Conservation (phyloP, 2,888 invertebrate species). For the Ormyrus pomaceus region DNA sequence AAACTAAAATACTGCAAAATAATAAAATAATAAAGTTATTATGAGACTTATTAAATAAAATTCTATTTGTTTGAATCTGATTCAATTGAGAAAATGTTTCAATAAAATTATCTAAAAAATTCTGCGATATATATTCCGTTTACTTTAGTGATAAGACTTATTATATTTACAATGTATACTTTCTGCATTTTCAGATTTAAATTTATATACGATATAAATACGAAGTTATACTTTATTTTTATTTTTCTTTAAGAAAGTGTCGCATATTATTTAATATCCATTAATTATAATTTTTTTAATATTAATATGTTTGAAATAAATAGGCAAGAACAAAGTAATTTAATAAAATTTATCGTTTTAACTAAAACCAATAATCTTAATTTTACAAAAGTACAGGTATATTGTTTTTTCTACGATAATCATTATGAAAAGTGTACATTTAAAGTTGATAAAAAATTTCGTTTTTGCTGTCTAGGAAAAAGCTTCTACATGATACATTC, state of each 20-base stretch:
- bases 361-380: too few species aligned
- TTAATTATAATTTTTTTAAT: conserved; percentile 10
- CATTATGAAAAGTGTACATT: too few species aligned
- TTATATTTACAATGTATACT: conserved; percentile 51
- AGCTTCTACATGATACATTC: background rate
- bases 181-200: conserved; percentile 38
- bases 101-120: conserved; percentile 12
- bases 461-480: too few species aligned
- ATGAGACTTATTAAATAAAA: too few species aligned
- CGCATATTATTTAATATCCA: background rate
- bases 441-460: too few species aligned
- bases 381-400: too few species aligned
- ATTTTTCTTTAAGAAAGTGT: conserved; percentile 33
- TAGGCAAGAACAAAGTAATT: background rate
- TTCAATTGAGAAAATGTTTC: background rate
- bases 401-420: too few species aligned
- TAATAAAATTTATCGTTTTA: too few species aligned
- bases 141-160: conserved; percentile 26
- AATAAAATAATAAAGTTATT: too few species aligned
- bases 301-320: conserved; percentile 2
- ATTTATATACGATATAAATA: conserved; percentile 38
- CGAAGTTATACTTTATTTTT: conserved; percentile 30
- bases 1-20: too few species aligned
- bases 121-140: background rate
- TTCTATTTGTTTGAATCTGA: too few species aligned